Percentiles rank a stretch among this genome's conserved stretches.
phyloP scores from a whole-genome alignment of 2,797 vertebrate species.

The Epinephelus malabaricus region DNA sequence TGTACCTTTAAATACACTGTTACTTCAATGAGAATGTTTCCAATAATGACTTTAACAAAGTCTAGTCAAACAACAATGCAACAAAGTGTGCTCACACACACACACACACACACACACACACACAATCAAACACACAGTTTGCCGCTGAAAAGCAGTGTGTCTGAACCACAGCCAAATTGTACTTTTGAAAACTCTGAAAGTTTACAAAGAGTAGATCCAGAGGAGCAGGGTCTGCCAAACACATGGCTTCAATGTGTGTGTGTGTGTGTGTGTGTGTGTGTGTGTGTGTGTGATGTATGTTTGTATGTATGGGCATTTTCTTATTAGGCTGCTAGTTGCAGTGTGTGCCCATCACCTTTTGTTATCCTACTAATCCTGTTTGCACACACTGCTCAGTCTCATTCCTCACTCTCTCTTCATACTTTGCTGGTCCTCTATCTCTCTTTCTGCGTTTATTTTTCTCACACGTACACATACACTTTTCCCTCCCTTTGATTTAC shows the following conservation, averaged over 20 bases:
- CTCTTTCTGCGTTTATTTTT: neutral
- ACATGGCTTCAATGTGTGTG: slow-evolving; percentile 17
- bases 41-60: slow-evolving; percentile 1
- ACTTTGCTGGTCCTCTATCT: neutral
- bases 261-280: neutral
- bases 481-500: neutral
- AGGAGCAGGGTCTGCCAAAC: slow-evolving; percentile 7
- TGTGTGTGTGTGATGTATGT: neutral
- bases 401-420: neutral
- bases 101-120: neutral
- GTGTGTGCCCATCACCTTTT: slow-evolving; percentile 4
- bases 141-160: neutral
- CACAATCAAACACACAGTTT: neutral
- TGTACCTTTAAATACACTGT: neutral
- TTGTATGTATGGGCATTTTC: neutral
- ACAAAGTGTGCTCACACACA: neutral
- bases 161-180: slow-evolving; percentile 13
- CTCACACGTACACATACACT: neutral
- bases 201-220: slow-evolving; percentile 25
- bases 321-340: neutral
- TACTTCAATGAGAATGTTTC: neutral
- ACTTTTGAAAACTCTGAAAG: slow-evolving; percentile 6
- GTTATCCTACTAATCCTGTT: slow-evolving; percentile 6
- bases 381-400: neutral
- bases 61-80: slow-evolving; percentile 1